A percentile compares a stretch with the other conserved stretches of the same genome.
Evolutionary conservation across 2,888 invertebrate genomes (phyloP).

Genomic region (Sinhomidia bicolor): DNA sequence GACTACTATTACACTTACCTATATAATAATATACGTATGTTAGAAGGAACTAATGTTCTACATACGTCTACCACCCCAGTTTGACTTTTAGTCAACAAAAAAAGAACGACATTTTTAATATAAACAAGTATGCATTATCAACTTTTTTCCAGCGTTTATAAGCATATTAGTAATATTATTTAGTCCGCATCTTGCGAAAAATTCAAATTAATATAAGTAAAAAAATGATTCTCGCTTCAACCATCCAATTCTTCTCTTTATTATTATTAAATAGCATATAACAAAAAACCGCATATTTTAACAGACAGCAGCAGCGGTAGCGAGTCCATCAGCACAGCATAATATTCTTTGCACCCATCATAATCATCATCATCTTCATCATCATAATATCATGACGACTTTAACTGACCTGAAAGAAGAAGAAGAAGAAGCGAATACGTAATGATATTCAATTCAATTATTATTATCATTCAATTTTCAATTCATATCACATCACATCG

Average conservation of each 20-base stretch:
- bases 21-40: too few species aligned
- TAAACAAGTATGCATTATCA: too few species aligned
- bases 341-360: conserved; percentile 18
- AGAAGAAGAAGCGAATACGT: conserved; percentile 24
- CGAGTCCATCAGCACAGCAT: too few species aligned
- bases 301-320: too few species aligned
- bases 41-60: too few species aligned
- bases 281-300: background rate
- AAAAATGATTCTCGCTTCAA: background rate
- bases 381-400: conserved; percentile 24
- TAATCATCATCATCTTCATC: background rate
- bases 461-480: conserved; percentile 64
- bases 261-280: background rate
- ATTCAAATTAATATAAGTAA: background rate
- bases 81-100: too few species aligned
- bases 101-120: too few species aligned
- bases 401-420: conserved; percentile 8
- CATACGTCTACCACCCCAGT: too few species aligned
- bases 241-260: background rate
- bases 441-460: conserved; percentile 64
- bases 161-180: background rate
- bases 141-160: too few species aligned
- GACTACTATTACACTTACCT: too few species aligned
- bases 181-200: background rate
- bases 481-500: conserved; percentile 58